Conservation (phyloP, 2,797 vertebrate species). For the Melanotaenia nigrans region DNA sequence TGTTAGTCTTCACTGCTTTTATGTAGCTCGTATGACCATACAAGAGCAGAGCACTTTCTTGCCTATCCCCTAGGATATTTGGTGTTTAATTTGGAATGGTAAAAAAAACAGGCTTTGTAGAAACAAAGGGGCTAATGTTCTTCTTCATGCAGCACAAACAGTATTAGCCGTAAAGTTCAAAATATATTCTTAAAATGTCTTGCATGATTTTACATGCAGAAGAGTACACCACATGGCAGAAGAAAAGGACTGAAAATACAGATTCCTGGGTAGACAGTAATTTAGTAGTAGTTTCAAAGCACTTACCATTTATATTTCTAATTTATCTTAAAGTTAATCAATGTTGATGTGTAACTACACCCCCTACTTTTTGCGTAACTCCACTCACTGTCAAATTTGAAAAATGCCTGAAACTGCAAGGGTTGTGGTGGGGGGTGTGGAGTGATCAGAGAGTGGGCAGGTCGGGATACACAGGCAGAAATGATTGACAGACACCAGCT, state of each 20-base stretch:
- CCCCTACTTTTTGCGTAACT: too few relatives aligned
- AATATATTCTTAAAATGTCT: not conserved
- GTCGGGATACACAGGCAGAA: too few relatives aligned
- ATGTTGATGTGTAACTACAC: not conserved
- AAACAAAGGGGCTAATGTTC: not conserved
- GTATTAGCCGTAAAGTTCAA: not conserved
- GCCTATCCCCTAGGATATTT: not conserved
- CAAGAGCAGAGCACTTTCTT: not conserved
- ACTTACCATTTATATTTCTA: not conserved
- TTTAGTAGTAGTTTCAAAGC: not conserved
- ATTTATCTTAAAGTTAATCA: not conserved
- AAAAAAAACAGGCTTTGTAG: not conserved
- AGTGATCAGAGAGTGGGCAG: too few relatives aligned
- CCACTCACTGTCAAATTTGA: too few relatives aligned
- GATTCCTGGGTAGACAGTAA: not conserved
- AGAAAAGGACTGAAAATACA: not conserved
- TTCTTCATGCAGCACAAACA: not conserved
- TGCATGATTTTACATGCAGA: not conserved
- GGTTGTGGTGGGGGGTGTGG: too few relatives aligned
- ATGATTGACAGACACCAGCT: too few relatives aligned
- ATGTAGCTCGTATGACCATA: not conserved
- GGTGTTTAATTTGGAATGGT: too few relatives aligned
- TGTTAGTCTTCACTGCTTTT: not conserved
- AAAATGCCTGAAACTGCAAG: too few relatives aligned
- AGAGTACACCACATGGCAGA: not conserved